These are phyloP conservation scores for Diaphora mendica DNA, from an alignment of 2,888 invertebrate species.

Conservation along the genomic window DNA sequence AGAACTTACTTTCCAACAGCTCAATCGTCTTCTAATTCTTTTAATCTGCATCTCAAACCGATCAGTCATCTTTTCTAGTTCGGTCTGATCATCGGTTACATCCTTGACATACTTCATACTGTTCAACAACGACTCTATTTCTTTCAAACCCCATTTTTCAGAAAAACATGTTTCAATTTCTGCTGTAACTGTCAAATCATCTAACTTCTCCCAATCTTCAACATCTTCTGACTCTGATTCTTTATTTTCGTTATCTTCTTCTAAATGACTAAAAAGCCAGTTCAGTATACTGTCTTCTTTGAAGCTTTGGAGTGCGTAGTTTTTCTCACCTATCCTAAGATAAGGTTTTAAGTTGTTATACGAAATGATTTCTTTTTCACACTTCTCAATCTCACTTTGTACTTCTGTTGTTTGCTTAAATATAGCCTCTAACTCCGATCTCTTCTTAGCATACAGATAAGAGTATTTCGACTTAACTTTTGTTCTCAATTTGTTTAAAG, in stretches of 20 bases:
- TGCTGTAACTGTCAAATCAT: constrained; percentile 41
- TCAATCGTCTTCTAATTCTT: constrained; percentile 63
- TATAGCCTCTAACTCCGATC: constrained; percentile 66
- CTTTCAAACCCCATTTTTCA: constrained; percentile 68
- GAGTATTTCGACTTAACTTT: constrained; percentile 74
- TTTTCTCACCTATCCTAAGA: constrained; percentile 60
- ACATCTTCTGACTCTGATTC: constrained; percentile 53
- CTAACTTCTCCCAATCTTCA: constrained; percentile 42
- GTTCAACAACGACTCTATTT: constrained; percentile 72
- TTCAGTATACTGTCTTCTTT: constrained; percentile 70
- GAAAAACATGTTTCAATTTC: constrained; percentile 74
- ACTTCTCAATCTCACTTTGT: constrained; percentile 76
- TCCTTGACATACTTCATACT: constrained; percentile 72
- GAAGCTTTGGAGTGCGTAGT: constrained; percentile 58
- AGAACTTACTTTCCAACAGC: constrained; percentile 71
- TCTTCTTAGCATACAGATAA: constrained; percentile 68
- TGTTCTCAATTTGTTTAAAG: constrained; percentile 73
- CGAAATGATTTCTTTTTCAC: constrained; percentile 71
- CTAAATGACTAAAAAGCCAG: constrained; percentile 73
- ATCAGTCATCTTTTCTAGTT: constrained; percentile 63
- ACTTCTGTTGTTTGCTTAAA: constrained; percentile 72
- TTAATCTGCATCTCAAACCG: constrained; percentile 65
- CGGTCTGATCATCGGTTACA: constrained; percentile 60
- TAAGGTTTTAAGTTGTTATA: constrained; percentile 67
- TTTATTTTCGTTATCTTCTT: constrained; percentile 56